These are phyloP conservation scores for Lochmaea crataegi DNA, from an alignment of 2,888 invertebrate species.

Conservation along the genomic window DNA sequence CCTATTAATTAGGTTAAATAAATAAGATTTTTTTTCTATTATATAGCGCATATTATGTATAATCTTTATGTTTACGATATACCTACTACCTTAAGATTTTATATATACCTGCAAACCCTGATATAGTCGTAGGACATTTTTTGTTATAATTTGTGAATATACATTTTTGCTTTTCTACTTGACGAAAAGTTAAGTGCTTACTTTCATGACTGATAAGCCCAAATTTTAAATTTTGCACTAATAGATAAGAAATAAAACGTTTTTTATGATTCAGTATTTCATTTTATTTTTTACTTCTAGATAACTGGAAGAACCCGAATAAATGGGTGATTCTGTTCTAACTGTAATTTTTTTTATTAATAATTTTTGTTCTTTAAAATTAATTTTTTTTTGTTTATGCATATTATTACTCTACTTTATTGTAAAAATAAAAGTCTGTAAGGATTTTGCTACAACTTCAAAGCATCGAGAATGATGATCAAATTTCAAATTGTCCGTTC, in stretches of 20 bases:
- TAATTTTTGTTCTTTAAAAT: too few relatives aligned
- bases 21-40: conserved; percentile 30
- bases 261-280: conserved; percentile 23
- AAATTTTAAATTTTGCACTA: conserved; percentile 34
- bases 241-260: conserved; percentile 33
- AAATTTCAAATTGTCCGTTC: too few relatives aligned
- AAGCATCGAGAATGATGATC: too few relatives aligned
- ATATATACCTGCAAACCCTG: conserved; percentile 39
- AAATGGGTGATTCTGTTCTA: too few relatives aligned
- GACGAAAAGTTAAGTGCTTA: conserved; percentile 27
- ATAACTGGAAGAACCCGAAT: too few relatives aligned
- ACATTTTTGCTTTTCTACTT: conserved; percentile 37
- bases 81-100: conserved; percentile 42
- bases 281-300: background rate
- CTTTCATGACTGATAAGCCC: conserved; percentile 32
- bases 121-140: conserved; percentile 41
- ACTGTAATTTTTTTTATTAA: too few relatives aligned
- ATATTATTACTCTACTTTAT: too few relatives aligned
- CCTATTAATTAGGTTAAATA: conserved; percentile 13
- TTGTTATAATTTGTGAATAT: conserved; percentile 34
- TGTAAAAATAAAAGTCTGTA: too few relatives aligned
- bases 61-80: conserved; percentile 40
- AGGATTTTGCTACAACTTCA: too few relatives aligned
- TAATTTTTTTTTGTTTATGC: too few relatives aligned
- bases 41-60: conserved; percentile 29